Percentiles rank a stretch among this genome's conserved stretches.
phyloP scores from a whole-genome alignment of 1,140 invertebrate genomes.

The Himalopsyche phryganea region DNA sequence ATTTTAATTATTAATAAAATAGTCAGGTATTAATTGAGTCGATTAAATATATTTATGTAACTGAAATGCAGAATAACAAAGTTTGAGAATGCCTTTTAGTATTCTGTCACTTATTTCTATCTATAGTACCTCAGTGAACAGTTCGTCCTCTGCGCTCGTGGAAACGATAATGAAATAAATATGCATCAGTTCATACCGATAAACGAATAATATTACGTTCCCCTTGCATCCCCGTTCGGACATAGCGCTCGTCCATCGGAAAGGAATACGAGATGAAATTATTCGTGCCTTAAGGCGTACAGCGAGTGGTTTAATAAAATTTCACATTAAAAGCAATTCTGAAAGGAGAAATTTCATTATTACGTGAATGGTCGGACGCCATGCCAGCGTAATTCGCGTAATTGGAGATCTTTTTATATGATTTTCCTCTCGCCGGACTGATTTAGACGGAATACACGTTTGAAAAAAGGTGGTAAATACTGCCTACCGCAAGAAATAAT shows the following conservation, averaged over 20 bases:
- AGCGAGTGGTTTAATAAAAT: conserved; percentile 3
- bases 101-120: too few species aligned
- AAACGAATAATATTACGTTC: not conserved
- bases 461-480: too few species aligned
- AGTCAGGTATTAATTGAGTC: too few species aligned
- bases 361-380: not conserved
- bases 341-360: not conserved
- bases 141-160: too few species aligned
- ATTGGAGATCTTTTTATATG: not conserved
- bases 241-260: not conserved
- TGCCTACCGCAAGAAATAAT: too few species aligned
- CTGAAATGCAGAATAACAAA: too few species aligned
- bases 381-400: not conserved
- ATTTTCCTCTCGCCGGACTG: not conserved
- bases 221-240: not conserved
- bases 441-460: too few species aligned
- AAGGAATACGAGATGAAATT: not conserved
- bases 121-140: too few species aligned
- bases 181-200: conserved; percentile 1
- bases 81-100: too few species aligned
- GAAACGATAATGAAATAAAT: not conserved
- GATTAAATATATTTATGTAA: too few species aligned
- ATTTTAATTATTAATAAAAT: too few species aligned
- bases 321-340: conserved; percentile 2
- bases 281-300: not conserved